phyloP scores from a whole-genome alignment of 2,797 vertebrate species.

The Poecilia gillii region DNA sequence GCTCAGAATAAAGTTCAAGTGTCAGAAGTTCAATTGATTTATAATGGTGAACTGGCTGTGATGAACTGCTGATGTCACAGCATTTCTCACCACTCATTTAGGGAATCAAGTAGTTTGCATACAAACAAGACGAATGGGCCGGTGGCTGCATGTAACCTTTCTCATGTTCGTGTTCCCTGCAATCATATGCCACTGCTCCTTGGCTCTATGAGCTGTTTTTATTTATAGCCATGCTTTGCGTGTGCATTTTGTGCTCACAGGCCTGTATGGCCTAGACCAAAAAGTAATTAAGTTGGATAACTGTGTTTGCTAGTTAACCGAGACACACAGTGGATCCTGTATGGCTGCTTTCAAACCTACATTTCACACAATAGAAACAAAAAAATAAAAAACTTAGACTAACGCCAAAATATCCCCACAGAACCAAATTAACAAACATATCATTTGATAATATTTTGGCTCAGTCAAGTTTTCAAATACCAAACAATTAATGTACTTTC shows the following conservation, averaged over 20 bases:
- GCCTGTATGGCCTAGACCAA: background rate
- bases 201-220: constrained; percentile 65
- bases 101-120: constrained; percentile 81
- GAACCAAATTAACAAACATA: background rate
- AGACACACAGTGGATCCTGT: constrained; percentile 21
- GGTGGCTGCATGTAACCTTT: constrained; percentile 80
- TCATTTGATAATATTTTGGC: background rate
- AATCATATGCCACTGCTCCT: constrained; percentile 73
- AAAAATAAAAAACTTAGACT: no score
- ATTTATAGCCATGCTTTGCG: constrained; percentile 71
- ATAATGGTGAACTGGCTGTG: constrained; percentile 80
- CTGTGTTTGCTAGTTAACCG: constrained; percentile 14
- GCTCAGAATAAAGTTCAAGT: constrained; percentile 83
- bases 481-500: background rate
- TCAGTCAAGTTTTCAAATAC: background rate
- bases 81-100: constrained; percentile 81
- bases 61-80: constrained; percentile 79
- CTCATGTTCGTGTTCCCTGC: constrained; percentile 68
- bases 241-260: constrained; percentile 41
- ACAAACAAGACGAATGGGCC: constrained; percentile 81
- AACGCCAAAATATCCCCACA: background rate
- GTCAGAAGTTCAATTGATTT: constrained; percentile 87
- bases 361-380: background rate
- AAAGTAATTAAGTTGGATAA: background rate
- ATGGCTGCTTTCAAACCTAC: background rate